Evolutionary conservation across 1,140 invertebrate species (phyloP).

Genomic region (Monomorium pharaonis): DNA sequence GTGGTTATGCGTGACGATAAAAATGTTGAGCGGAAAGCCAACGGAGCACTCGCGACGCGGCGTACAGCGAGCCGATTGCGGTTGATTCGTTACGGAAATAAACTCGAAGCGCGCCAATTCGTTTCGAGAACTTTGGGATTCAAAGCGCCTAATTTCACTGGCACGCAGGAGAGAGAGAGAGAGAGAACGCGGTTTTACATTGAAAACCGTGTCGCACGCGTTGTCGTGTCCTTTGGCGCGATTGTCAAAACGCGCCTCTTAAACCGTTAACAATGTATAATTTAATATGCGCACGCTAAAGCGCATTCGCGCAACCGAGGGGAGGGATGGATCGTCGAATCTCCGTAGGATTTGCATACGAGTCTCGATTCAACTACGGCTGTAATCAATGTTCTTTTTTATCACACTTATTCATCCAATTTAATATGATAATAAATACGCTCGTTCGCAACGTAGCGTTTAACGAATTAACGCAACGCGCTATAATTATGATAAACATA

Average conservation of each 20-base stretch:
- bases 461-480: constrained; percentile 30
- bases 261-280: neutral
- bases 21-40: neutral
- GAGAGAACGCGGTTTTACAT: neutral
- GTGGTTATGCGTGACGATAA: constrained; percentile 6
- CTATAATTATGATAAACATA: constrained; percentile 43
- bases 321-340: constrained; percentile 6
- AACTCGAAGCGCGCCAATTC: neutral
- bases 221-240: neutral
- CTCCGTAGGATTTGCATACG: constrained; percentile 7
- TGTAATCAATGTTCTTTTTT: constrained; percentile 8
- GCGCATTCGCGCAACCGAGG: neutral
- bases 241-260: neutral
- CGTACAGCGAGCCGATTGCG: neutral
- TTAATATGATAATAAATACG: constrained; percentile 33
- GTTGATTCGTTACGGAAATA: neutral
- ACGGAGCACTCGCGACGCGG: neutral
- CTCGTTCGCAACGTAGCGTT: constrained; percentile 31
- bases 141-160: neutral
- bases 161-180: too few relatives aligned
- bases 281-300: neutral
- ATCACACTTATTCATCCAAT: neutral
- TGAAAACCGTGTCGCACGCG: neutral
- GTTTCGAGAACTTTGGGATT: neutral
- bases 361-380: neutral